Percentiles rank a stretch among this genome's conserved stretches.
These are phyloP conservation scores for Drosophila repleta DNA, from an alignment of 1,140 invertebrate species.

Conservation along the genomic window DNA sequence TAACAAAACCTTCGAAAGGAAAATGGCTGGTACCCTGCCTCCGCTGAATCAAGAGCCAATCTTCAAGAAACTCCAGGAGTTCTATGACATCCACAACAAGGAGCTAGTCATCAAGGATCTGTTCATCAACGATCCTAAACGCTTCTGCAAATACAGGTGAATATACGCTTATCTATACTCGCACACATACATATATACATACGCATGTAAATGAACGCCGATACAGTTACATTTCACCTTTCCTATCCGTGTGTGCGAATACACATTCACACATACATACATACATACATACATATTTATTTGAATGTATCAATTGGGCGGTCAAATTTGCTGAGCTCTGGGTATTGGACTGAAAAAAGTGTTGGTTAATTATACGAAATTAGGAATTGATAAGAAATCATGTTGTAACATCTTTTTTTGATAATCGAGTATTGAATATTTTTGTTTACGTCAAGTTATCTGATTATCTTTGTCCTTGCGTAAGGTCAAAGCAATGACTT, in stretches of 20 bases:
- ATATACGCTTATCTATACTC: conserved; percentile 21
- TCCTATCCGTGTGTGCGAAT: background rate
- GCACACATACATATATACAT: background rate
- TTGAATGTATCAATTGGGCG: conserved; percentile 13
- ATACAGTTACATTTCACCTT: background rate
- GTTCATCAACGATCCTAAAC: conserved; percentile 89
- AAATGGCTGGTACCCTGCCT: conserved; percentile 77
- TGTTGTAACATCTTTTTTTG: background rate
- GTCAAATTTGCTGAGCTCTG: conserved; percentile 1
- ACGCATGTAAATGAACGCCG: background rate
- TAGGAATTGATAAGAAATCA: background rate
- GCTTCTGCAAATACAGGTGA: conserved; percentile 94
- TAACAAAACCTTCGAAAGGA: conserved; percentile 52
- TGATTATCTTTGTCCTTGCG: conserved; percentile 64
- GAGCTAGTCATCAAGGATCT: conserved; percentile 91
- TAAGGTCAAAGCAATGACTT: conserved; percentile 67
- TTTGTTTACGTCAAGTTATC: conserved; percentile 21
- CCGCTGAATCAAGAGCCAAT: conserved; percentile 87
- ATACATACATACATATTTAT: background rate
- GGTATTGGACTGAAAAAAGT: background rate
- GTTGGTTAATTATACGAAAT: background rate
- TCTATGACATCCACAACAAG: conserved; percentile 87
- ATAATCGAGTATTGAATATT: conserved; percentile 5
- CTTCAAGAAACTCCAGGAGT: conserved; percentile 90
- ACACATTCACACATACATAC: background rate